These are phyloP conservation scores for Lamellibrachia columna DNA, from an alignment of 2,888 invertebrate species.

Conservation along the genomic window DNA sequence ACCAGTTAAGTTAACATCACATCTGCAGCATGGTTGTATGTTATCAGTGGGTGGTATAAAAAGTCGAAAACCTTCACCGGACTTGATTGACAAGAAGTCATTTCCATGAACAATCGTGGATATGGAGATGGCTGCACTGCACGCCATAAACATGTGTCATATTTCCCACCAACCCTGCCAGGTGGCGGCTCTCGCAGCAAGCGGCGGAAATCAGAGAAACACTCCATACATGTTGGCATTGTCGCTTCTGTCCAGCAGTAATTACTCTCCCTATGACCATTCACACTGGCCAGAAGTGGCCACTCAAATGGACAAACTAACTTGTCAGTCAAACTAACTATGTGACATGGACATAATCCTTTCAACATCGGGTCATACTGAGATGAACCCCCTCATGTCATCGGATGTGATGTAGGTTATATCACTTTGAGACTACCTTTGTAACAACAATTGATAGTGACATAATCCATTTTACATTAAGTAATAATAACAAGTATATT, in stretches of 20 bases:
- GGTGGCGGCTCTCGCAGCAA: background rate
- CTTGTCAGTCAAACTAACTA: background rate
- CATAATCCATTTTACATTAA: background rate
- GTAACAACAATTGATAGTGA: no score
- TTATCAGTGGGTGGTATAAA: background rate
- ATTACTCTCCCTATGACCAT: background rate
- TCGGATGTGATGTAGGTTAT: background rate
- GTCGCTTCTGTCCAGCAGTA: background rate
- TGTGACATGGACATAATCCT: background rate
- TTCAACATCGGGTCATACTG: background rate
- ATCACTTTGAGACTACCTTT: no score
- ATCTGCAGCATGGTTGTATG: background rate
- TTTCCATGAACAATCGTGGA: background rate
- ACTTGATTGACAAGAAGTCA: background rate
- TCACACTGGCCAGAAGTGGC: background rate
- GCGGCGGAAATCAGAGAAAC: background rate
- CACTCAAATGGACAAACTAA: background rate
- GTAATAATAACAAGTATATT: background rate
- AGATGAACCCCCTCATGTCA: background rate
- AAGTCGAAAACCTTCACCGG: background rate
- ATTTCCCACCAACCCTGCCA: background rate
- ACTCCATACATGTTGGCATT: background rate
- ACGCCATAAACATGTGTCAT: background rate
- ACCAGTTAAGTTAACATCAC: background rate
- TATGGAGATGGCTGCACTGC: background rate